These are phyloP conservation scores for Eristalinus sepulchralis DNA, from an alignment of 2,888 invertebrate genomes.

Conservation along the genomic window DNA sequence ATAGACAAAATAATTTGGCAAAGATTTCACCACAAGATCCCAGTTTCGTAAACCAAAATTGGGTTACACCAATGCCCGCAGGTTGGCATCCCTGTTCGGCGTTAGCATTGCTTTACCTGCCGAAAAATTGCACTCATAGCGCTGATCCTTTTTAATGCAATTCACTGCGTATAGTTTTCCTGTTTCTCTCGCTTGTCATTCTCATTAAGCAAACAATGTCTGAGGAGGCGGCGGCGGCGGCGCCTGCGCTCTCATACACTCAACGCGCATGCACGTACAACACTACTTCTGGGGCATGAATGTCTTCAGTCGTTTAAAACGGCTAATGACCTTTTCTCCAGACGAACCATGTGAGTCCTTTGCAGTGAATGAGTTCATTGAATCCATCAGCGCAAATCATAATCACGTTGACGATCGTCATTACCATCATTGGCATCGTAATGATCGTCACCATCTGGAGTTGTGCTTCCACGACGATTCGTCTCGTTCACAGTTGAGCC, in stretches of 20 bases:
- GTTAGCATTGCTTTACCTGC: neutral
- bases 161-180: neutral
- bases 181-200: neutral
- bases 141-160: constrained; percentile 5
- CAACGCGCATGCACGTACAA: neutral
- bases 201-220: neutral
- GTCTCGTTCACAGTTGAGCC: neutral
- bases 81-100: neutral
- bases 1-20: neutral
- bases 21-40: no score
- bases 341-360: constrained; percentile 41
- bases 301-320: constrained; percentile 41
- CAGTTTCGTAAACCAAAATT: no score
- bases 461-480: neutral
- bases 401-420: constrained; percentile 5
- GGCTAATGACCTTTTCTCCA: constrained; percentile 57
- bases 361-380: constrained; percentile 55
- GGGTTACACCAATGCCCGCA: no score
- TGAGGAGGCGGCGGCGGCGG: neutral
- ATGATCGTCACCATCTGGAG: constrained; percentile 18
- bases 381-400: constrained; percentile 49
- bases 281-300: constrained; percentile 33
- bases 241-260: neutral
- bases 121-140: neutral
- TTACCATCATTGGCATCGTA: neutral